Base-by-base conservation (phyloP, 2,888 invertebrate species). In the Lepidochrysops patricia region DNA sequence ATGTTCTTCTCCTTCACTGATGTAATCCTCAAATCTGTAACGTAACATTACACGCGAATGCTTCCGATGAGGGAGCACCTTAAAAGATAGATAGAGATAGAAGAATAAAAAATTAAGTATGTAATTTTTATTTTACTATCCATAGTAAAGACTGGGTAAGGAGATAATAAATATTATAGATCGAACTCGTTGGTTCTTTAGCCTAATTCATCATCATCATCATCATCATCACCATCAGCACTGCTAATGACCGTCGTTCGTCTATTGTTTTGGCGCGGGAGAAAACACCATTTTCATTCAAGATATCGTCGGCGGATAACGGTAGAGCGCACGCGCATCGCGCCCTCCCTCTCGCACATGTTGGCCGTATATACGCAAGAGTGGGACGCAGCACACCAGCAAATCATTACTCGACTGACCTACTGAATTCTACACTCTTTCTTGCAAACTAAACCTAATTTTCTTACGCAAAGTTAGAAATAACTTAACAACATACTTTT, bases 201-300 rank as follows among this genome's bases (percentile, higher is more conserved):
- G n/a, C n/a, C n/a, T n/a, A n/a, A n/a, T n/a, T n/a, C n/a, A n/a
- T n/a, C n/a, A n/a, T n/a, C n/a, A n/a, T 29, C n/a, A 35, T 57
- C 56, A 34, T 48, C 5, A 32, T 26, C 23, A 58, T 58, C 26
- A 54, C 2, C 26, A 34, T 7, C 19, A 43, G 26, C 32, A 54
- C 27, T 52, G 52, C 37, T 37, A 9, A 23, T 9, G 29, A 25
- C 12, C 70, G 73, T 73, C 81, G 82, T 82, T 84, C 82, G 75
- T 79, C 79, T 79, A 83, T 86, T 88, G 87, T 89, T 86, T 83
- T 87, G 84, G 82, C 79, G 82, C 86, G 84, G 76, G 89, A 86
- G 89, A 89, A 88, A 89, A 87, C 83, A 79, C 84, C 82, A 84
- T 87, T 84, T 88, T 83, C 89, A 89, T 89, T 90, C 87, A 89